A percentile compares a stretch with the other conserved stretches of the same genome.
These are phyloP conservation scores for Danionella dracula DNA, from an alignment of 2,797 vertebrate species.

Conservation along the genomic window DNA sequence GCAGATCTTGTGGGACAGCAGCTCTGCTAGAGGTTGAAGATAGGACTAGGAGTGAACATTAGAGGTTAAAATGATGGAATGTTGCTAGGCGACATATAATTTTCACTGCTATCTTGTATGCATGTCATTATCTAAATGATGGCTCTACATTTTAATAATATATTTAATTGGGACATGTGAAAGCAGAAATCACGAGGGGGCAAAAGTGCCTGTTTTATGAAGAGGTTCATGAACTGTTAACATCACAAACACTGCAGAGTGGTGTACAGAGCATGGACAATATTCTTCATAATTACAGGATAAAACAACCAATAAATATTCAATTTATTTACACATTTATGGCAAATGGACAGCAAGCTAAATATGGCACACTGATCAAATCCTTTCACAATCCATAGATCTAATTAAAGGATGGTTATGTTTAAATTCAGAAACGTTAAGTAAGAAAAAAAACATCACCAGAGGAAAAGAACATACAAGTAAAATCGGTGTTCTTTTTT, in stretches of 20 bases:
- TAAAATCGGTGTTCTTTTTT: too few species aligned
- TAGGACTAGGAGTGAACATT: background rate
- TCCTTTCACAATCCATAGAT: too few species aligned
- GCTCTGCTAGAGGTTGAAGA: background rate
- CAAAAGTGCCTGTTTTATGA: slow-evolving; percentile 33
- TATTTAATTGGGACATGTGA: slow-evolving; percentile 37
- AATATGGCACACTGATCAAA: too few species aligned
- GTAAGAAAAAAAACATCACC: too few species aligned
- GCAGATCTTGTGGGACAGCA: slow-evolving; percentile 13
- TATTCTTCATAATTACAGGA: too few species aligned
- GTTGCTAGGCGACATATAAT: slow-evolving; percentile 45
- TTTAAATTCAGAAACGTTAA: too few species aligned
- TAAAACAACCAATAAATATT: too few species aligned
- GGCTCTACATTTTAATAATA: slow-evolving; percentile 34
- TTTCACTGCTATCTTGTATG: slow-evolving; percentile 34
- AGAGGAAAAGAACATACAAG: too few species aligned
- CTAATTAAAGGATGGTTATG: too few species aligned
- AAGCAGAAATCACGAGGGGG: slow-evolving; percentile 23
- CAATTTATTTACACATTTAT: too few species aligned
- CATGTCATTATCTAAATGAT: slow-evolving; percentile 25
- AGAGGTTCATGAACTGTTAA: slow-evolving; percentile 11
- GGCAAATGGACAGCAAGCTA: too few species aligned
- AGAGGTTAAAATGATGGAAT: slow-evolving; percentile 25
- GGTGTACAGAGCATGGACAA: background rate
- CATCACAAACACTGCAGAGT: background rate